A percentile compares a stretch with the other conserved stretches of the same genome.
Conservation (phyloP, 2,888 invertebrate species). For the Coelopa pilipes region DNA sequence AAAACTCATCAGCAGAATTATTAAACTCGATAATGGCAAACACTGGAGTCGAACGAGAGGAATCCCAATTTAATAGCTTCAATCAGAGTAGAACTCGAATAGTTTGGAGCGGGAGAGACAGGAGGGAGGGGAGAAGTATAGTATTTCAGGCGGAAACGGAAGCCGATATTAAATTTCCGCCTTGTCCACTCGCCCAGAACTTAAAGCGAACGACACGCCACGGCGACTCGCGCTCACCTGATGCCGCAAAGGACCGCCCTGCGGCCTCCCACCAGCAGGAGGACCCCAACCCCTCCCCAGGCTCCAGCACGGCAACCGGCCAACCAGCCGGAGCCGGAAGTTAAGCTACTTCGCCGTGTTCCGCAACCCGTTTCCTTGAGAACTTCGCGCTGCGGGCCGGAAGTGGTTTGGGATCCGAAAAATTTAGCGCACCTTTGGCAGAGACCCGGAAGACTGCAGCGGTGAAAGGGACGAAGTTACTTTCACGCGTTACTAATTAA, state of each 20-base stretch:
- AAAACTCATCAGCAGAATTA: conserved; percentile 29
- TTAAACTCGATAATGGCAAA: conserved; percentile 14
- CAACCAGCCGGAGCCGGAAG: conserved; percentile 28
- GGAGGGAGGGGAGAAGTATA: no score
- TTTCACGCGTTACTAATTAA: conserved; percentile 52
- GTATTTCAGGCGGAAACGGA: no score
- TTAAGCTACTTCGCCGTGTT: conserved; percentile 31
- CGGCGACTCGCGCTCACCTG: no score
- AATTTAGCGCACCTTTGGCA: conserved; percentile 38
- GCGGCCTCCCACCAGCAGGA: no score
- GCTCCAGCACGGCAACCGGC: neutral
- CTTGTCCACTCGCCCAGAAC: no score
- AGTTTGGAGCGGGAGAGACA: no score
- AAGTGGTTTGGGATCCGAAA: neutral
- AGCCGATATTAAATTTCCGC: no score
- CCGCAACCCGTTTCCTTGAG: conserved; percentile 29
- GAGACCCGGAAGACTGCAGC: no score
- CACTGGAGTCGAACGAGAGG: neutral
- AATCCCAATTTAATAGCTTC: neutral
- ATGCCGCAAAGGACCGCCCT: no score
- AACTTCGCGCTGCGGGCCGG: conserved; percentile 11
- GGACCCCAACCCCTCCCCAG: no score
- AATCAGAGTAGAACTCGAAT: no score
- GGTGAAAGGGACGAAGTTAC: conserved; percentile 20
- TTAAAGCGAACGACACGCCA: no score